Evolutionary conservation across 2,797 vertebrate genomes (phyloP).

Genomic region (Arnoldichthys spilopterus): DNA sequence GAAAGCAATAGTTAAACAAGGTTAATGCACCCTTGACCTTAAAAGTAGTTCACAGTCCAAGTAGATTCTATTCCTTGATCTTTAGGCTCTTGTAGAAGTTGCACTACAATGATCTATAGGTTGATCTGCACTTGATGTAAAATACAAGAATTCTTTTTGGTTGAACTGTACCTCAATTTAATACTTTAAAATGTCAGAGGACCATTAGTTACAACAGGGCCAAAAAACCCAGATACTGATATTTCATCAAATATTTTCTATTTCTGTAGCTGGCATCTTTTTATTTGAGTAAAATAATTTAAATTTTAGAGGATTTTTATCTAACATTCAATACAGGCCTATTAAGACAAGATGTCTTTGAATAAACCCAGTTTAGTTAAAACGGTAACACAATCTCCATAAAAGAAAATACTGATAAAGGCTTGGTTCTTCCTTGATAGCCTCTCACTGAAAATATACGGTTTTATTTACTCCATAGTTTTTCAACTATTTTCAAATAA

Average conservation of each 20-base stretch:
- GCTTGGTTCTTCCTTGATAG: slow-evolving; percentile 51
- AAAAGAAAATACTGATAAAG: slow-evolving; percentile 58
- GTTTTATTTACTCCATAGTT: background rate
- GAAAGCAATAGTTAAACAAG: background rate
- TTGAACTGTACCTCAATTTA: background rate
- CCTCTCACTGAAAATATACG: slow-evolving; percentile 37
- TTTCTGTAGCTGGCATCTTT: no score
- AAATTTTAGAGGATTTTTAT: no score
- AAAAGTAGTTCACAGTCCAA: background rate
- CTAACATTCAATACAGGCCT: background rate
- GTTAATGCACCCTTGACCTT: background rate
- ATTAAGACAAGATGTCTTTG: background rate
- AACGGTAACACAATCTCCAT: slow-evolving; percentile 59
- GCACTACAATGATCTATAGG: background rate
- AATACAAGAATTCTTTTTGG: background rate
- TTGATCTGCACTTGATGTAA: background rate
- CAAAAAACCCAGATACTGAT: background rate
- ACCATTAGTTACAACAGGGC: background rate
- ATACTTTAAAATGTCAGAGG: background rate
- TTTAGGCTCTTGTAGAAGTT: background rate
- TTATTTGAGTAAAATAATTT: no score
- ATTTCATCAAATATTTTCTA: no score
- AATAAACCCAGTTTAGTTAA: slow-evolving; percentile 38
- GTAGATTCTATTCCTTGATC: background rate
- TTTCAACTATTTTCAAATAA: background rate